Evolutionary conservation across 1,140 invertebrate genomes (phyloP).

Genomic region (Zophobas atratus): DNA sequence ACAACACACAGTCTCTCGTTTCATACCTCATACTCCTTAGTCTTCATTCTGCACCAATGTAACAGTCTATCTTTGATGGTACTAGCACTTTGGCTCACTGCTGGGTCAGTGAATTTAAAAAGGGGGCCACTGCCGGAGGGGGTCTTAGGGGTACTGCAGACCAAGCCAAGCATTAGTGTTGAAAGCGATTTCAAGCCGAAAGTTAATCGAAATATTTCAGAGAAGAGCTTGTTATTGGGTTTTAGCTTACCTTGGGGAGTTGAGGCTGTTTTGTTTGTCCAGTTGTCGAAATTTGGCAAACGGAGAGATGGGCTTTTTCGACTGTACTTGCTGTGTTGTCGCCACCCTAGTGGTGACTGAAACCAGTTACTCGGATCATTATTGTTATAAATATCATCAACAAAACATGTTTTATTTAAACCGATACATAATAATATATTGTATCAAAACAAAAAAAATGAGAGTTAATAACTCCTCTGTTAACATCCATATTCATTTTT

Average conservation of each 20-base stretch:
- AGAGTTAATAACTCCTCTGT: no score
- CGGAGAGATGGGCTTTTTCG: constrained; percentile 81
- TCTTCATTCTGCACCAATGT: constrained; percentile 96
- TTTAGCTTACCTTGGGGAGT: constrained; percentile 79
- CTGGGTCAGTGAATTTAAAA: constrained; percentile 91
- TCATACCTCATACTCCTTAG: constrained; percentile 94
- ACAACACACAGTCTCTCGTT: constrained; percentile 47
- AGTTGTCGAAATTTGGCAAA: constrained; percentile 93
- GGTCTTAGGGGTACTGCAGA: constrained; percentile 70
- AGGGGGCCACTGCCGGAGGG: constrained; percentile 74
- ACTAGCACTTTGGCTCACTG: constrained; percentile 87
- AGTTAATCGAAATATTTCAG: constrained; percentile 33
- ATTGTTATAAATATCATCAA: not conserved
- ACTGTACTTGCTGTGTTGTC: constrained; percentile 68
- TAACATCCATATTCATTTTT: no score
- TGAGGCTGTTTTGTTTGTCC: constrained; percentile 85
- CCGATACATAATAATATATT: no score
- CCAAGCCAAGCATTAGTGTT: constrained; percentile 49
- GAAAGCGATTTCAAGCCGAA: constrained; percentile 38
- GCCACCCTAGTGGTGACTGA: constrained; percentile 69
- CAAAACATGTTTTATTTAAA: no score
- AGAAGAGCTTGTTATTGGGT: constrained; percentile 25
- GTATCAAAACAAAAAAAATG: no score
- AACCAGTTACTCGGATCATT: not conserved
- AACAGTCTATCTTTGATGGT: constrained; percentile 97